A percentile compares a stretch with the other conserved stretches of the same genome.
Evolutionary conservation across 1,140 invertebrate genomes (phyloP).

Genomic region (Sinella curviseta): DNA sequence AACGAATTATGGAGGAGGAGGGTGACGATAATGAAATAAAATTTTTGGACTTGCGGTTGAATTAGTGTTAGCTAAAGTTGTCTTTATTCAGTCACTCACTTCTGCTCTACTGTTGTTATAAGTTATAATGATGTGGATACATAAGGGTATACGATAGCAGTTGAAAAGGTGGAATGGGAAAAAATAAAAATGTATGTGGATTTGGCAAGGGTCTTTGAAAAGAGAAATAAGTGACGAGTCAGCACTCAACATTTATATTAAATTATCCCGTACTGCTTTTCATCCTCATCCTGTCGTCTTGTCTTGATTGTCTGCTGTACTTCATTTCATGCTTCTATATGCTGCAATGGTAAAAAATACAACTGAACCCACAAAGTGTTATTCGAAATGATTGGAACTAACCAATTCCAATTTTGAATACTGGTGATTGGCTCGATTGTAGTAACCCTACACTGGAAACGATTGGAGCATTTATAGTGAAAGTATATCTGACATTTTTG

Average conservation of each 20-base stretch:
- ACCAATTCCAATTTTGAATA: too few species aligned
- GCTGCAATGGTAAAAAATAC: not conserved
- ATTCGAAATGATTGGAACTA: not conserved
- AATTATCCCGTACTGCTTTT: not conserved
- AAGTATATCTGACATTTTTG: too few species aligned
- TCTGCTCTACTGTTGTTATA: too few species aligned
- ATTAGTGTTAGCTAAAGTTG: slow-evolving; percentile 16
- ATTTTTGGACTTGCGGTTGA: slow-evolving; percentile 22
- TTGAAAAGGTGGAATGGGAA: not conserved
- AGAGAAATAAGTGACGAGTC: not conserved
- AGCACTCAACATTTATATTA: slow-evolving; percentile 17
- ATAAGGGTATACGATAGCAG: too few species aligned
- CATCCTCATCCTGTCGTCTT: too few species aligned
- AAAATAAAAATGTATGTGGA: not conserved
- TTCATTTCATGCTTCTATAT: too few species aligned
- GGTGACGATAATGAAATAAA: slow-evolving; percentile 21
- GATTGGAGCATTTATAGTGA: too few species aligned
- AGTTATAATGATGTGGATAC: too few species aligned
- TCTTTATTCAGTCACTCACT: not conserved
- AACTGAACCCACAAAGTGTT: not conserved
- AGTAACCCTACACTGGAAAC: too few species aligned
- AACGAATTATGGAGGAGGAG: not conserved
- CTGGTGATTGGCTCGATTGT: too few species aligned
- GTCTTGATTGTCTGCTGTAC: too few species aligned
- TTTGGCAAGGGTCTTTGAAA: not conserved